Base-by-base conservation (phyloP, 2,113 vertebrate genomes). In the Gobius niger region DNA sequence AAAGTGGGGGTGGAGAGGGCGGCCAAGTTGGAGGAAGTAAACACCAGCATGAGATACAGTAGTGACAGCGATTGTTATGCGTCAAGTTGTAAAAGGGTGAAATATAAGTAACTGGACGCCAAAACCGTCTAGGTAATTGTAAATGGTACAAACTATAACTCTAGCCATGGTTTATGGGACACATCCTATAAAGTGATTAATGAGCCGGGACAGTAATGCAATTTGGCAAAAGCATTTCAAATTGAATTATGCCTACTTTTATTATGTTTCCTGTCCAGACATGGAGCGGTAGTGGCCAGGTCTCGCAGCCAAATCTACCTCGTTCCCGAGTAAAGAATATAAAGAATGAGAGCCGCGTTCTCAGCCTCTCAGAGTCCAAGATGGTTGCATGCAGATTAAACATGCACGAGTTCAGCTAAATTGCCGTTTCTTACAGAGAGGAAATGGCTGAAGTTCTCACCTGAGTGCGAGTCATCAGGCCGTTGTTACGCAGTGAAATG, bases 21-120 rank as follows among this genome's bases (percentile, higher is more conserved):
- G 76, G 80, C 18, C 46, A 84, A 74, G 72, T 15, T 3, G 60
- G 65, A 86, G 78, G 82, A 87, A 82, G 77, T 56, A 47, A 73
- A 24, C 59, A 68, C 75, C 70, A 64, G 72, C 70, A 41, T 40
- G 66, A 77, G 69, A 69, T 44, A 62, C 24, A 72, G 78, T 67
- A 85, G 72, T 82, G 77, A 78, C 70, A 63, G 76, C 65, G 68
- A 80, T 67, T 71, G 72, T 78, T 75, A 15, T 82, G 76, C 52
- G 73, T 15, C 15, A 14, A 13, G 80, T 67, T 70, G 77, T 87
- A 87, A 85, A 78, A 67, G 57, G 60, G 59, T 56, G 63, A 71
- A 80, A 75, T 75, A 5, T 63, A 77, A 59, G 44, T 51, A 75
- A 81, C 83, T 69, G 34, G 77, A 19, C 47, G 42, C 44, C 42